Evolutionary conservation across 2,888 invertebrate genomes (phyloP).

Genomic region (Pantelozetes paolii): DNA sequence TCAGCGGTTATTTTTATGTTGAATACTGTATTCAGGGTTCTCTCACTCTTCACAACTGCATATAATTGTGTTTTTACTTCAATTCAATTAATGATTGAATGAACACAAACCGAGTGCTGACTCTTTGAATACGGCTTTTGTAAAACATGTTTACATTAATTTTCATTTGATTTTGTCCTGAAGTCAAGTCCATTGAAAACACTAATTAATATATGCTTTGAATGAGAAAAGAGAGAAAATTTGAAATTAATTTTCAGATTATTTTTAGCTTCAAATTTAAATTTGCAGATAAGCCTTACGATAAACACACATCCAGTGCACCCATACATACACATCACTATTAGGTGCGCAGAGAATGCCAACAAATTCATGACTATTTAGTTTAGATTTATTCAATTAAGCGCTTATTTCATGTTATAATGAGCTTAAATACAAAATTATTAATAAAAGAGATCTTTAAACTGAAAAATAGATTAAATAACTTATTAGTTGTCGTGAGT

Average conservation of each 20-base stretch:
- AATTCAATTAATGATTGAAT: too few relatives aligned
- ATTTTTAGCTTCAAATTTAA: background rate
- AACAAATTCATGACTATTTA: too few relatives aligned
- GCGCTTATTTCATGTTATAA: background rate
- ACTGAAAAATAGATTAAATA: background rate
- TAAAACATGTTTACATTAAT: too few relatives aligned
- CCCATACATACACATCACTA: too few relatives aligned
- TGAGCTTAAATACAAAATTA: background rate
- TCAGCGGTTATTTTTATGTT: background rate
- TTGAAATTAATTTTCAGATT: background rate
- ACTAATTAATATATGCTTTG: background rate
- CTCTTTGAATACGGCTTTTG: too few relatives aligned
- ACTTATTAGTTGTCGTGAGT: slow-evolving; percentile 1
- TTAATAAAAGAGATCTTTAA: background rate
- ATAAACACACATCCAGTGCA: too few relatives aligned
- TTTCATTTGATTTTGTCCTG: too few relatives aligned
- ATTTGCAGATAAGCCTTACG: background rate
- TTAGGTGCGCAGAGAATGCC: too few relatives aligned
- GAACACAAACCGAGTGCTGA: too few relatives aligned
- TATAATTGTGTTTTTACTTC: too few relatives aligned
- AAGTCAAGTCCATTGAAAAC: slow-evolving; percentile 1
- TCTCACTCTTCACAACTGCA: too few relatives aligned
- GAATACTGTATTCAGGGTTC: too few relatives aligned
- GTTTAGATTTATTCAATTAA: slow-evolving; percentile 7
- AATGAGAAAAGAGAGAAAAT: background rate